These are phyloP conservation scores for Siniperca knerii DNA, from an alignment of 2,113 vertebrate genomes.

Conservation along the genomic window DNA sequence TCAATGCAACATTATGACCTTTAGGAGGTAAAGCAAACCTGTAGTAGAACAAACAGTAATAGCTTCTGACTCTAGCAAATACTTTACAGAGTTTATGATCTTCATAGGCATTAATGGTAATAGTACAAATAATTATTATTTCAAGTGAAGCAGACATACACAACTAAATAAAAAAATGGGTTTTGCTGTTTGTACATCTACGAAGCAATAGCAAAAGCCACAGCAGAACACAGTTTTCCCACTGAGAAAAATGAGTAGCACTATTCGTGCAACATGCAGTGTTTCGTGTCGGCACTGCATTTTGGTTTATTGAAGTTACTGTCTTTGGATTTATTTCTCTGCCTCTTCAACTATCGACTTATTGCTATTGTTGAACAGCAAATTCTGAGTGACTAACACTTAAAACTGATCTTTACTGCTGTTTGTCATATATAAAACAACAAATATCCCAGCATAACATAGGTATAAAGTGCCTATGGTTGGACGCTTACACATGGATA, in stretches of 20 bases:
- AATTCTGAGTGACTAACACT: too few species aligned
- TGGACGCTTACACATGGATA: not conserved
- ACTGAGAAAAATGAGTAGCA: not conserved
- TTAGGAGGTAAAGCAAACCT: slow-evolving; percentile 1
- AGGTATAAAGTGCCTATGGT: not conserved
- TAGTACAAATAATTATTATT: not conserved
- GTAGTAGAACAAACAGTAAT: not conserved
- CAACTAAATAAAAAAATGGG: slow-evolving; percentile 28
- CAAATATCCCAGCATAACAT: not conserved
- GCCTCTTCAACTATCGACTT: not conserved
- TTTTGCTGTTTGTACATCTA: slow-evolving; percentile 9
- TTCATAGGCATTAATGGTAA: not conserved
- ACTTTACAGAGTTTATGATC: slow-evolving; percentile 7
- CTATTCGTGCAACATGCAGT: not conserved
- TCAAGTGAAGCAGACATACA: not conserved
- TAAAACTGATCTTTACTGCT: too few species aligned
- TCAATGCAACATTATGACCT: not conserved
- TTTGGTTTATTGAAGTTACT: not conserved
- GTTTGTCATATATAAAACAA: not conserved
- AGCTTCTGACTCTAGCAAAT: slow-evolving; percentile 1
- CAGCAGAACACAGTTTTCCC: fast-evolving
- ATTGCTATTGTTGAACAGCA: too few species aligned
- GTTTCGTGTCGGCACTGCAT: not conserved
- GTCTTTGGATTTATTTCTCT: not conserved
- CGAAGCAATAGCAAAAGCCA: slow-evolving; percentile 19